These are phyloP conservation scores for Pangasius djambal DNA, from an alignment of 2,797 vertebrate species.

Conservation along the genomic window DNA sequence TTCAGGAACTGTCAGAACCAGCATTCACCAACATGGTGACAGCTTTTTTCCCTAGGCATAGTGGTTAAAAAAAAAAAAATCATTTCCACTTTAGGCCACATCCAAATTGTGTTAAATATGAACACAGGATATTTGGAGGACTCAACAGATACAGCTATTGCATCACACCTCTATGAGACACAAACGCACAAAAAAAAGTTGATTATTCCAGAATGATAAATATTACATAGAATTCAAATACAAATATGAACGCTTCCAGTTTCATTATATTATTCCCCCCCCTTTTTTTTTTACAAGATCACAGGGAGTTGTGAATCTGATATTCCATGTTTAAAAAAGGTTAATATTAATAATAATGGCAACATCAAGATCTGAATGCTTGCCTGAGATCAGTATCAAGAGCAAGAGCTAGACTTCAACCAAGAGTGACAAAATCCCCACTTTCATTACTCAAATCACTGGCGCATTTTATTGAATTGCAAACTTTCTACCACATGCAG, in stretches of 20 bases:
- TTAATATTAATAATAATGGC: neutral
- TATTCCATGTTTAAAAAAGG: neutral
- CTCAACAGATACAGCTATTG: neutral
- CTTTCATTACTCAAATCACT: slow-evolving; percentile 78
- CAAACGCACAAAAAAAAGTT: neutral
- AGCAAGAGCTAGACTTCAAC: slow-evolving; percentile 35
- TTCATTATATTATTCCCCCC: neutral
- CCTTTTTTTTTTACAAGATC: neutral
- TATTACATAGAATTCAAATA: neutral
- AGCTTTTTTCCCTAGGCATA: neutral
- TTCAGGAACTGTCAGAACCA: neutral
- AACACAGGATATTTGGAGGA: neutral
- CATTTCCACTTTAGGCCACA: neutral
- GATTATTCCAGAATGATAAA: neutral
- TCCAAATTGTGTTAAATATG: neutral
- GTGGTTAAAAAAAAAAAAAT: neutral
- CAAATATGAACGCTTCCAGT: neutral
- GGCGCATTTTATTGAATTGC: slow-evolving; percentile 74
- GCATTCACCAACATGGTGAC: neutral
- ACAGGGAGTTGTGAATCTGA: neutral
- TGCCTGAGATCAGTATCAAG: slow-evolving; percentile 31
- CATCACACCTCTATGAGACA: neutral
- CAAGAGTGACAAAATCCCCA: slow-evolving; percentile 60
- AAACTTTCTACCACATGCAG: slow-evolving; percentile 70
- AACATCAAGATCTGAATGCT: neutral